Conservation (phyloP, 2,888 invertebrate genomes). For the Drosophila bunnanda region DNA sequence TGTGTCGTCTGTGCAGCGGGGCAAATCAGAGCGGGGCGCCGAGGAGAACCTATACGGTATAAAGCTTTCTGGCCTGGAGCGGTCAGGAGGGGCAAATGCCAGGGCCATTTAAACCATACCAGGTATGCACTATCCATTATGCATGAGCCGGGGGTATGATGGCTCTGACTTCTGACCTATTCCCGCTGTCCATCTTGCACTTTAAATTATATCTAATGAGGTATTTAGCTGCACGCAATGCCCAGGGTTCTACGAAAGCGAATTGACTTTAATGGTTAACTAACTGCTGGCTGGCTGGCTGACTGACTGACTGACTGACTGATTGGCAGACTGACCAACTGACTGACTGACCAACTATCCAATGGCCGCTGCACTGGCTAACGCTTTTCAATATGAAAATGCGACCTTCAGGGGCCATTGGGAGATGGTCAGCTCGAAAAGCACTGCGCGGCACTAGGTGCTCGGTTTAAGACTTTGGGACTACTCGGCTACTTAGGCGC, state of each 20-base stretch:
- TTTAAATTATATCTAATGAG: conserved; percentile 80
- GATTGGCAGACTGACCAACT: conserved; percentile 16
- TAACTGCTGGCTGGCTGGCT: conserved; percentile 28
- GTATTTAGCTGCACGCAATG: conserved; percentile 81
- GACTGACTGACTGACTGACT: conserved; percentile 1
- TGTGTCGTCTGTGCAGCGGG: conserved; percentile 31
- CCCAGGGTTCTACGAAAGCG: conserved; percentile 62
- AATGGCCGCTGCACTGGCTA: conserved; percentile 56
- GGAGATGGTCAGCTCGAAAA: conserved; percentile 36
- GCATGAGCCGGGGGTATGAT: conserved; percentile 28
- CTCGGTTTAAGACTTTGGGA: conserved; percentile 36
- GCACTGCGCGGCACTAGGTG: conserved; percentile 60
- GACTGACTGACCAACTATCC: conserved; percentile 39
- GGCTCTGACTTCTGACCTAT: conserved; percentile 33
- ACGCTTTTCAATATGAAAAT: conserved; percentile 75
- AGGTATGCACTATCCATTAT: conserved; percentile 32
- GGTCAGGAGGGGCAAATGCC: conserved; percentile 32
- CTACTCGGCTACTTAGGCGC: conserved; percentile 36
- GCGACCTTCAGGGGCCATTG: conserved; percentile 40
- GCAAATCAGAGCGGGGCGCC: conserved; percentile 19
- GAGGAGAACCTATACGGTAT: conserved; percentile 63
- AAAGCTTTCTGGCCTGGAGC: conserved; percentile 63
- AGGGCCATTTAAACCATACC: conserved; percentile 23
- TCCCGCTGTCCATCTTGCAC: conserved; percentile 37
- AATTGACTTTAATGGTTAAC: conserved; percentile 72